These are phyloP conservation scores for Turnix velox DNA, from an alignment of 2,113 vertebrate species.

Conservation along the genomic window DNA sequence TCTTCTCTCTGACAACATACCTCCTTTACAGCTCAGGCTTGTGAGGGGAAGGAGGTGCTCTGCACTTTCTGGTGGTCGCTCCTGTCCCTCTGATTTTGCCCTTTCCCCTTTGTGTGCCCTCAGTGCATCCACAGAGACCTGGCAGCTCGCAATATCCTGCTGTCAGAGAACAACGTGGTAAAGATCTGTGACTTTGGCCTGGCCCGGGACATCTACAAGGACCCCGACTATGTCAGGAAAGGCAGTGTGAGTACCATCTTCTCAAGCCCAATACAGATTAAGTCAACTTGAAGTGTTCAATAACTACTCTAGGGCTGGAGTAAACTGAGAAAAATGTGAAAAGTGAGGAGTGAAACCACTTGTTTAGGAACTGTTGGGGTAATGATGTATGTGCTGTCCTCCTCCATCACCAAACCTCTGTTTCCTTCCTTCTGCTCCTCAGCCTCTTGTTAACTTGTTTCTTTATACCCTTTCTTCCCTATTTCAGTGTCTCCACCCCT, in stretches of 20 bases:
- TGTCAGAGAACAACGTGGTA: constrained; percentile 94
- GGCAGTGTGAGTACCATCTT: constrained; percentile 84
- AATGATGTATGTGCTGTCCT: neutral
- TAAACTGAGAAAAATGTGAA: neutral
- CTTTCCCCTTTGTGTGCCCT: neutral
- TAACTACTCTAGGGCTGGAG: neutral
- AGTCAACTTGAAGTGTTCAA: neutral
- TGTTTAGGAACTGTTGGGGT: neutral
- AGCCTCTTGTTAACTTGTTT: neutral
- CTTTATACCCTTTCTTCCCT: neutral
- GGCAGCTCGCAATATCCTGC: constrained; percentile 96
- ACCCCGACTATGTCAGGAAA: constrained; percentile 97
- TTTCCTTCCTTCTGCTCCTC: neutral
- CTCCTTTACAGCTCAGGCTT: neutral
- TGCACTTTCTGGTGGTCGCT: neutral
- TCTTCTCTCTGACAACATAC: neutral
- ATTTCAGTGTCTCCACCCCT: neutral
- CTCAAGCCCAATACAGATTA: neutral
- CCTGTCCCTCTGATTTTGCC: neutral
- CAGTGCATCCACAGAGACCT: constrained; percentile 96
- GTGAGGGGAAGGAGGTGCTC: fast-evolving
- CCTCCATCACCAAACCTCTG: neutral
- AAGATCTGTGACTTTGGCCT: constrained; percentile 99
- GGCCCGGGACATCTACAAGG: constrained; percentile 98
- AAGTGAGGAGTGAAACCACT: neutral